A percentile compares a stretch with the other conserved stretches of the same genome.
These are phyloP conservation scores for Dugesia japonica DNA, from an alignment of 2,888 invertebrate species.

Conservation along the genomic window DNA sequence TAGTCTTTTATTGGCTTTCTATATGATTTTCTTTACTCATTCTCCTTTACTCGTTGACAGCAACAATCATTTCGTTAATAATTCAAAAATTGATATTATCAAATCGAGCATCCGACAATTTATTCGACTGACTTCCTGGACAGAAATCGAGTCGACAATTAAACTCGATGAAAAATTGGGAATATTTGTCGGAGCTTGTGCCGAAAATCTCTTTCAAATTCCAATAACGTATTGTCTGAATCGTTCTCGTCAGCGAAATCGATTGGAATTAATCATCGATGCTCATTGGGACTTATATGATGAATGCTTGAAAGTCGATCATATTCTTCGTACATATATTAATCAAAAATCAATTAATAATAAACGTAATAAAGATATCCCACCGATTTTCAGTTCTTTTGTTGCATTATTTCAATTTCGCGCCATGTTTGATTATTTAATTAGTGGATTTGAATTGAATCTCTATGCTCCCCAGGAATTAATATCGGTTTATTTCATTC, in stretches of 20 bases:
- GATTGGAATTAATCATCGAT: not conserved
- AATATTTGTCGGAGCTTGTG: constrained; percentile 3
- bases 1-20: not conserved
- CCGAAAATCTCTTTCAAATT: constrained; percentile 13
- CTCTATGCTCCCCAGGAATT: constrained; percentile 87
- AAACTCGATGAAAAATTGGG: not conserved
- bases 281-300: constrained; percentile 32
- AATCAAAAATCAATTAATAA: not conserved
- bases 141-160: constrained; percentile 3
- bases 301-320: constrained; percentile 23
- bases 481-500: constrained; percentile 66
- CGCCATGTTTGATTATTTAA: constrained; percentile 74
- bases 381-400: constrained; percentile 30
- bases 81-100: constrained; percentile 20
- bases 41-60: not conserved
- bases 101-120: constrained; percentile 3
- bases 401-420: constrained; percentile 51
- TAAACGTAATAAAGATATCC: not conserved
- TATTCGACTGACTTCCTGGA: not conserved
- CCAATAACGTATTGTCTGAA: constrained; percentile 23
- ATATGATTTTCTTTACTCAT: not conserved
- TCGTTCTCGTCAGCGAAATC: constrained; percentile 32
- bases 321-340: not conserved
- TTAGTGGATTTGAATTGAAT: constrained; percentile 83
- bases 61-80: not conserved